A percentile compares a stretch with the other conserved stretches of the same genome.
phyloP scores from a whole-genome alignment of 2,797 vertebrate species.

The Leptatherina wallacei region DNA sequence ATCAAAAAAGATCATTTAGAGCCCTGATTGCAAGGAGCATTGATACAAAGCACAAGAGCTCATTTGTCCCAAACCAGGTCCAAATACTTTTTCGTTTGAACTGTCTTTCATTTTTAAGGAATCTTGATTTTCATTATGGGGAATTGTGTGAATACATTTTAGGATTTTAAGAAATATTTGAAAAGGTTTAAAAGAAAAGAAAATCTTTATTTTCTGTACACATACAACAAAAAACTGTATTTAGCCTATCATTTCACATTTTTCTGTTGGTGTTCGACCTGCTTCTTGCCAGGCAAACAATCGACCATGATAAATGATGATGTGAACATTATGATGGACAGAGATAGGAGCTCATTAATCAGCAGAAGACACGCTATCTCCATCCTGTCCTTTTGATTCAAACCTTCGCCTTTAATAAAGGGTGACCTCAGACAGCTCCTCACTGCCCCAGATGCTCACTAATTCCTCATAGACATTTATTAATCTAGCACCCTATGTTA shows the following conservation, averaged over 20 bases:
- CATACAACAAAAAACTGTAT: too few relatives aligned
- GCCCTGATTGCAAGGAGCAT: too few relatives aligned
- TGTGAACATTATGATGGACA: conserved; percentile 26
- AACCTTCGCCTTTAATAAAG: conserved; percentile 58
- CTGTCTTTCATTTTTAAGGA: too few relatives aligned
- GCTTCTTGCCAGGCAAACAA: conserved; percentile 17
- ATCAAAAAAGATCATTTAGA: too few relatives aligned
- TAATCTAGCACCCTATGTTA: conserved; percentile 32
- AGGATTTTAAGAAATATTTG: too few relatives aligned
- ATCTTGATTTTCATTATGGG: too few relatives aligned
- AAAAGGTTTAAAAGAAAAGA: too few relatives aligned
- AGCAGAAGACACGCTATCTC: conserved; percentile 33
- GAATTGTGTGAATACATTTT: too few relatives aligned
- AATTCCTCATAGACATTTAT: conserved; percentile 53
- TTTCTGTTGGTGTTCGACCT: conserved; percentile 23
- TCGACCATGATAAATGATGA: conserved; percentile 27
- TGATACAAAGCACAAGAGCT: too few relatives aligned
- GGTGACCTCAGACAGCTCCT: conserved; percentile 47
- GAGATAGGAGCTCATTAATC: conserved; percentile 54
- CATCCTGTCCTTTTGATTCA: conserved; percentile 54
- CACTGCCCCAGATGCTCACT: conserved; percentile 49
- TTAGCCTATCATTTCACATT: background rate
- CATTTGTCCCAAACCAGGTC: too few relatives aligned
- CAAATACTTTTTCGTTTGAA: too few relatives aligned
- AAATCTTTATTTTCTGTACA: too few relatives aligned